phyloP scores from a whole-genome alignment of 2,113 vertebrate species.

The Rhodinocichla rosea region DNA sequence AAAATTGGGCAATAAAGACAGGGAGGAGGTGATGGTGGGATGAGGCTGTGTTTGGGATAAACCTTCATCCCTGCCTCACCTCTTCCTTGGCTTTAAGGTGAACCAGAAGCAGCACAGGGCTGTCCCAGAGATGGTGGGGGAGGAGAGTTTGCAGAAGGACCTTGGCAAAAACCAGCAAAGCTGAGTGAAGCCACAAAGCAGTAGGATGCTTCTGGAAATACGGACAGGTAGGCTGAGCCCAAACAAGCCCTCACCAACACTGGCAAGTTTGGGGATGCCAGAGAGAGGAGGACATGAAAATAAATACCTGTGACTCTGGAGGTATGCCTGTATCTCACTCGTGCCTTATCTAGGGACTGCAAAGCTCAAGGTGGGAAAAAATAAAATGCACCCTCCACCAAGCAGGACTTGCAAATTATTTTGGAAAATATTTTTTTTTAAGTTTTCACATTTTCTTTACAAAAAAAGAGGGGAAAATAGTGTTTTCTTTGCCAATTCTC shows the following conservation, averaged over 20 bases:
- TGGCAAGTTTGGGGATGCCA: not conserved
- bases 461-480: not conserved
- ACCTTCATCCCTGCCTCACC: not conserved
- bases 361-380: not conserved
- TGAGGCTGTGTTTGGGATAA: not conserved
- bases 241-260: not conserved
- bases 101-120: not conserved
- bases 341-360: not conserved
- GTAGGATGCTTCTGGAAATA: not conserved
- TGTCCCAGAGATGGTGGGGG: rapidly evolving
- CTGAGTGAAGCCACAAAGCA: not conserved
- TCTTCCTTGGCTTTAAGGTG: not conserved
- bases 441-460: not conserved
- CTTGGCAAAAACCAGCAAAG: not conserved
- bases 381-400: not conserved
- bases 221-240: not conserved
- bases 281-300: not conserved
- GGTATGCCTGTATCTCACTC: rapidly evolving
- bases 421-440: rapidly evolving
- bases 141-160: not conserved
- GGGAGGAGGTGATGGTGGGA: not conserved
- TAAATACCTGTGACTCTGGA: not conserved
- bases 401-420: not conserved
- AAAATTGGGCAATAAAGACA: not conserved
- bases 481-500: not conserved